phyloP scores from a whole-genome alignment of 2,113 vertebrate genomes.

The Myocastor coypus region DNA sequence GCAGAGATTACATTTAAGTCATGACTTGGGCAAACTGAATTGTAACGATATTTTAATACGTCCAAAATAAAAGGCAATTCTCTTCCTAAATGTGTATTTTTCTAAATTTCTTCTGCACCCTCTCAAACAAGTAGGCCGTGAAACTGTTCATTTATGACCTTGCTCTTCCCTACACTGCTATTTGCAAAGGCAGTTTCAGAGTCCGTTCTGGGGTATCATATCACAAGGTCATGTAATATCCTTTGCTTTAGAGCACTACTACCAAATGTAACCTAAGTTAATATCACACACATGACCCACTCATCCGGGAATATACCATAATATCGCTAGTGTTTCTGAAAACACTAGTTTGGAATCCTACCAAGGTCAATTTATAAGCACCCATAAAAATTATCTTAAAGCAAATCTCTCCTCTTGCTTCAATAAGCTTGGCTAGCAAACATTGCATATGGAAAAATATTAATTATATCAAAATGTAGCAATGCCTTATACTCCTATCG shows the following conservation, averaged over 20 bases:
- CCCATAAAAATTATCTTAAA: neutral
- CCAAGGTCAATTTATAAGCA: neutral
- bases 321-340: constrained; percentile 27
- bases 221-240: neutral
- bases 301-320: neutral
- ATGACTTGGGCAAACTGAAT: constrained; percentile 16
- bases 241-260: neutral
- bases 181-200: neutral
- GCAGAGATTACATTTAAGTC: neutral
- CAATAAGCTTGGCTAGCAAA: constrained; percentile 39
- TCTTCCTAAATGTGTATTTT: neutral
- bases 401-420: constrained; percentile 1
- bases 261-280: neutral
- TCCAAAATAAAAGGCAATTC: neutral
- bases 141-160: neutral
- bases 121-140: neutral
- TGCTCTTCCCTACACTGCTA: neutral
- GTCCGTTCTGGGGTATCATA: neutral
- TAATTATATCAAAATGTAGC: neutral
- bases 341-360: neutral
- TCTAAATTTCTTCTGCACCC: neutral
- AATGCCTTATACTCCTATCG: neutral
- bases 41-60: neutral
- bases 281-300: neutral
- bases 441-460: neutral